Conservation (phyloP, 2,113 vertebrate species). For the Anolis sagrei region DNA sequence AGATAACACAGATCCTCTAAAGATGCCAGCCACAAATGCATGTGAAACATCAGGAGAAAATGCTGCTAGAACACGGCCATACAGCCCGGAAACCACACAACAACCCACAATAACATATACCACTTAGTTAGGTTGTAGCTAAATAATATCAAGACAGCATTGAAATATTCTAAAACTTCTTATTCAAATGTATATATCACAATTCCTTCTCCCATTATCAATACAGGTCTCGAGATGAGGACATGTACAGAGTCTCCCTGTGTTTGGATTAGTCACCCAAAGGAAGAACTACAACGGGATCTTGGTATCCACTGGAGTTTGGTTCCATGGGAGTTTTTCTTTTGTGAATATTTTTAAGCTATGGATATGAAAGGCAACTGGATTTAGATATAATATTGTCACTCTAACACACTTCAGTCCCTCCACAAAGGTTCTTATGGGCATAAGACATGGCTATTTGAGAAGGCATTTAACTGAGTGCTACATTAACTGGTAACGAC, state of each 20-base stretch:
- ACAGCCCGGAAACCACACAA: too few relatives aligned
- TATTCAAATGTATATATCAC: background rate
- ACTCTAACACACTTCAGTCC: background rate
- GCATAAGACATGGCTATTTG: too few relatives aligned
- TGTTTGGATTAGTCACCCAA: background rate
- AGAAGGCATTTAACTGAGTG: too few relatives aligned
- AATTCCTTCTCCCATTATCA: background rate
- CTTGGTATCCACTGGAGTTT: too few relatives aligned
- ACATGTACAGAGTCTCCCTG: background rate
- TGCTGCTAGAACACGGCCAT: too few relatives aligned
- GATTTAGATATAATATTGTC: background rate
- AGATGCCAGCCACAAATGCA: too few relatives aligned
- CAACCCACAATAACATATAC: background rate
- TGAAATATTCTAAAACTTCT: background rate
- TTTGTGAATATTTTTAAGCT: too few relatives aligned
- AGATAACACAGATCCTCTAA: background rate
- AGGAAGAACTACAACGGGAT: background rate
- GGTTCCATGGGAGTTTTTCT: too few relatives aligned
- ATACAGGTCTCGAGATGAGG: background rate
- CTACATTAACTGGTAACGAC: too few relatives aligned
- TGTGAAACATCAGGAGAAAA: too few relatives aligned
- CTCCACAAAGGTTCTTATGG: background rate
- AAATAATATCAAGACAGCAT: background rate
- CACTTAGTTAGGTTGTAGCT: background rate
- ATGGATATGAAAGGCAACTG: too few relatives aligned